Evolutionary conservation across 2,888 invertebrate genomes (phyloP), one percentile per base, ranked within the genome.

Genomic region (Drosophila limbata): DNA sequence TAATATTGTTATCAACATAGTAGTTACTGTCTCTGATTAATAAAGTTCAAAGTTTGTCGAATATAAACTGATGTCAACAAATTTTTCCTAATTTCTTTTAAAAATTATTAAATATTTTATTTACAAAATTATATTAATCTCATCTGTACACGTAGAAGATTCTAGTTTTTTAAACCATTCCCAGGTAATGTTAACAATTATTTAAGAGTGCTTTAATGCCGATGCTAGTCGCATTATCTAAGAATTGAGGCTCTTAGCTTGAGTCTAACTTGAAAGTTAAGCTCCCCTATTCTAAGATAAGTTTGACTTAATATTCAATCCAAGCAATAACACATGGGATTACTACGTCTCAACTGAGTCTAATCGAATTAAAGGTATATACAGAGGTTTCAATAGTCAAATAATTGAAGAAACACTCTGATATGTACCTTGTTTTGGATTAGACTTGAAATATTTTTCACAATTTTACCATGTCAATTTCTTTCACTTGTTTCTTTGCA

Each of bases 401-500:
- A 4, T 28, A n/a, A 25, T 60, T 21, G 31, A 45, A 50, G 76
- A 88, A 85, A 78, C 75, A 21, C 66, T 67, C 73, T 66, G 52
- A 78, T 76, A 81, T 77, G 37, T 81, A 84, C 88, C 81, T 83
- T 85, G 84, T 81, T 73, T 60, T 71, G 53, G 65, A 88, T 66
- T 67, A 47, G 61, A 79, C 68, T 56, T 55, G 8, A 33, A 10
- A 17, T 3, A 17, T 3, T 4, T 5, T 19, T 44, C 33, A 11
- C 15, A 35, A 25, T 35, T 8, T 35, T 2, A 15, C 15, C 9
- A 13, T 45, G 5, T 2, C 15, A 31, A 28, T n/a, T 10, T 56
- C 19, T 25, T 31, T 5, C 2, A 50, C n/a, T 25, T 13, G 11
- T 25, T 25, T 5, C 19, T 48, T 93, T 93, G 8, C 93, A 95